These are phyloP conservation scores for Rhombomys opimus DNA, from an alignment of 2,113 vertebrate genomes.

Conservation along the genomic window DNA sequence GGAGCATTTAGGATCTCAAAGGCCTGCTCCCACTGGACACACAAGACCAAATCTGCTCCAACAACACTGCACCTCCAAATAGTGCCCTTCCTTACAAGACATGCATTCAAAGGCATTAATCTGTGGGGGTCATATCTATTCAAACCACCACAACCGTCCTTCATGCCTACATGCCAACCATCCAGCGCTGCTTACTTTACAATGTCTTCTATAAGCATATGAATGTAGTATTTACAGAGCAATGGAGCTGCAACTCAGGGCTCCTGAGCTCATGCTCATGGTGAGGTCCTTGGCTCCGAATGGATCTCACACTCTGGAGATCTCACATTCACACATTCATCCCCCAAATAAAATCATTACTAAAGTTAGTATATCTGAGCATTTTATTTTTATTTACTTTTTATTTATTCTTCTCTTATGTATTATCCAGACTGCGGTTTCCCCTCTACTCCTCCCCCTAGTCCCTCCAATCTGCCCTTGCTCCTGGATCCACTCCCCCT, in stretches of 20 bases:
- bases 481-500: too few relatives aligned
- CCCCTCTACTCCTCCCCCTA: neutral
- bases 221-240: neutral
- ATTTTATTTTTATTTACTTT: neutral
- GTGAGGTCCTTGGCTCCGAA: neutral
- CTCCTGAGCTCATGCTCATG: neutral
- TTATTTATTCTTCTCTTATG: neutral
- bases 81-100: too few relatives aligned
- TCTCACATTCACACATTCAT: neutral
- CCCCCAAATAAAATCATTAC: constrained; percentile 41
- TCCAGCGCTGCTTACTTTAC: neutral
- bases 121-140: too few relatives aligned
- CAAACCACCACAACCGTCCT: neutral
- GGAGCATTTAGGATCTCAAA: too few relatives aligned
- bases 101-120: too few relatives aligned
- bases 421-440: neutral
- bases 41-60: too few relatives aligned
- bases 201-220: neutral
- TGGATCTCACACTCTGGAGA: neutral
- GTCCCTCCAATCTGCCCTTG: neutral
- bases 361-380: neutral
- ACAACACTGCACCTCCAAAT: too few relatives aligned
- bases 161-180: neutral
- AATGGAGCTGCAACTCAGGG: neutral
- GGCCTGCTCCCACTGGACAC: too few relatives aligned